phyloP scores from a whole-genome alignment of 2,113 vertebrate species.

The Sarotherodon lohbergeri region DNA sequence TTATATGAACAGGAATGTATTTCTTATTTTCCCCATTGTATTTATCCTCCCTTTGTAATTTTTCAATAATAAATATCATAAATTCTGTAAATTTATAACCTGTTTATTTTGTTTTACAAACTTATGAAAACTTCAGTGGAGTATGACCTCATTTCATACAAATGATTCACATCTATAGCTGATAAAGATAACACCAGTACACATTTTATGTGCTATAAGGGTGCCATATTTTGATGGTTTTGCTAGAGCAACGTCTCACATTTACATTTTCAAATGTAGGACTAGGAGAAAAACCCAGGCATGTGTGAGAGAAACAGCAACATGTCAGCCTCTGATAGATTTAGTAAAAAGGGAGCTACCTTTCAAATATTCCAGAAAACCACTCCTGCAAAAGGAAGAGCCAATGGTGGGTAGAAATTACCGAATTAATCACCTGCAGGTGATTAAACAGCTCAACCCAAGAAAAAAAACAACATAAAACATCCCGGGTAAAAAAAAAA shows the following conservation, averaged over 20 bases:
- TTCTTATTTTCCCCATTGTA: not conserved
- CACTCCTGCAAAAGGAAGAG: not conserved
- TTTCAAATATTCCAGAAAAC: not conserved
- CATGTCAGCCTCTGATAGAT: not conserved
- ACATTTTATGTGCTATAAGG: not conserved
- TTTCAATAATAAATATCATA: not conserved
- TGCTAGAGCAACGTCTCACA: not conserved
- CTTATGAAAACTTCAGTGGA: not conserved
- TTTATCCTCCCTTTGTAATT: not conserved
- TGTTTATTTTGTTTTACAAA: not conserved
- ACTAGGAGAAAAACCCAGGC: not conserved
- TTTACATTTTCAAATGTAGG: not conserved
- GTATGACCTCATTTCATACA: not conserved
- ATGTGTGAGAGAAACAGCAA: not conserved
- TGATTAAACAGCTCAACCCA: not conserved
- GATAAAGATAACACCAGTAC: not conserved
- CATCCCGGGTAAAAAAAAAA: rapidly evolving
- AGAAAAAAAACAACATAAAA: not conserved
- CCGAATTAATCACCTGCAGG: not conserved
- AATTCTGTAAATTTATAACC: not conserved
- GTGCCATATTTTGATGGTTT: not conserved
- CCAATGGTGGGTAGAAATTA: not conserved
- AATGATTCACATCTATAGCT: not conserved
- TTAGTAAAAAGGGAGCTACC: not conserved
- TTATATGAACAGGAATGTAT: not conserved